Conservation (phyloP, 2,797 vertebrate species). For the Falco biarmicus region DNA sequence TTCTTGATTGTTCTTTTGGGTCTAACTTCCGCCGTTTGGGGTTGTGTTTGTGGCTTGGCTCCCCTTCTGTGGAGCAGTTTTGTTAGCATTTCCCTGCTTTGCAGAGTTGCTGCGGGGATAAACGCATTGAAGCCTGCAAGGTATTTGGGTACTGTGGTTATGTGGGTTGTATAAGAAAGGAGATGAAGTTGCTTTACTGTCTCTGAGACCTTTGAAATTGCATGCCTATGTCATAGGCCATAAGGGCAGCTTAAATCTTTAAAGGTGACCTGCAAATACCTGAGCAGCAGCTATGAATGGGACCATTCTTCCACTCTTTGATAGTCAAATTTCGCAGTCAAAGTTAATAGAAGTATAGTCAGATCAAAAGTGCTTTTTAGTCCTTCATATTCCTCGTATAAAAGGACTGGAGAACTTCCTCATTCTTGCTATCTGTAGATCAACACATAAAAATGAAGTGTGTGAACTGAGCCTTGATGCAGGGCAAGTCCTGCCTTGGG, state of each 20-base stretch:
- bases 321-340: background rate
- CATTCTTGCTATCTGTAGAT: slow-evolving; percentile 17
- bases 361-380: background rate
- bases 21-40: background rate
- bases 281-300: background rate
- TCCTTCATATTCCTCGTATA: background rate
- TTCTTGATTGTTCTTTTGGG: background rate
- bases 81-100: background rate
- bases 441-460: slow-evolving; percentile 38
- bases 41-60: background rate
- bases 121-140: background rate
- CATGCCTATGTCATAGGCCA: background rate
- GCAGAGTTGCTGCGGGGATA: background rate
- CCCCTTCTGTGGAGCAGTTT: background rate
- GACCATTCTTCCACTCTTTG: background rate
- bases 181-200: background rate
- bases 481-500: slow-evolving; percentile 10
- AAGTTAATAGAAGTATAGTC: background rate
- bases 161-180: background rate
- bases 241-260: background rate
- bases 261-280: background rate
- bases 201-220: background rate
- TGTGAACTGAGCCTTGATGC: background rate
- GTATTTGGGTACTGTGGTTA: background rate
- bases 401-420: background rate